These are phyloP conservation scores for Drosophila mulleri DNA, from an alignment of 2,888 invertebrate genomes.

Conservation along the genomic window DNA sequence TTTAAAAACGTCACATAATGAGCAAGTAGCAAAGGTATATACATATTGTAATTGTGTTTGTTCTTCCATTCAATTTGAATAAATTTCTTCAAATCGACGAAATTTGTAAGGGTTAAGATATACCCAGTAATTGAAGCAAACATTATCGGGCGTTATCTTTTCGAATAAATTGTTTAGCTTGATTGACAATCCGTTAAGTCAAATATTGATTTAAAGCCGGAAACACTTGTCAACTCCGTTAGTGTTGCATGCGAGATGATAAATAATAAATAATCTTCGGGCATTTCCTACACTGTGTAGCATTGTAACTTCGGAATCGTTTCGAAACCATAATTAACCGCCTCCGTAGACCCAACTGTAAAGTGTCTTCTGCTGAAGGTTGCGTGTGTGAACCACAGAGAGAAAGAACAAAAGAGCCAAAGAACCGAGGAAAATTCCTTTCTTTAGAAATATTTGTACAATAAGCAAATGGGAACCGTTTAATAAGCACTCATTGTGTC, in stretches of 20 bases:
- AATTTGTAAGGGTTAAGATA: no score
- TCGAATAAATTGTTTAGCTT: not conserved
- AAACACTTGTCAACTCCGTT: slow-evolving; percentile 39
- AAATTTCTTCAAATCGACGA: no score
- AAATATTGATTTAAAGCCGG: slow-evolving; percentile 40
- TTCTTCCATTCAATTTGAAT: no score
- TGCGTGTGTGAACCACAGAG: slow-evolving; percentile 29
- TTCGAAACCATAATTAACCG: slow-evolving; percentile 44
- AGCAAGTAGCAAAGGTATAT: not conserved
- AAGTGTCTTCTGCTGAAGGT: slow-evolving; percentile 24
- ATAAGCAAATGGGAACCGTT: slow-evolving; percentile 49
- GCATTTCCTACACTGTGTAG: slow-evolving; percentile 12
- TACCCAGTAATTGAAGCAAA: no score
- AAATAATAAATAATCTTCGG: slow-evolving; percentile 15
- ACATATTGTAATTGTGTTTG: no score
- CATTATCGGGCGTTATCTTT: no score
- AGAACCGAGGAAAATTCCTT: slow-evolving; percentile 6
- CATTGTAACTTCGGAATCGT: not conserved
- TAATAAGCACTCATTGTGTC: slow-evolving; percentile 71
- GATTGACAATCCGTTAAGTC: slow-evolving; percentile 2
- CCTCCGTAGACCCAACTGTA: slow-evolving; percentile 11
- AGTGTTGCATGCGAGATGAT: slow-evolving; percentile 2
- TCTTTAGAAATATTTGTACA: slow-evolving; percentile 28
- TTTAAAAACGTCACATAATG: slow-evolving; percentile 1
- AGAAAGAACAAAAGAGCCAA: not conserved